Percentiles rank a stretch among this genome's conserved stretches.
phyloP scores from a whole-genome alignment of 2,888 invertebrate species.

The Papilio elwesi region DNA sequence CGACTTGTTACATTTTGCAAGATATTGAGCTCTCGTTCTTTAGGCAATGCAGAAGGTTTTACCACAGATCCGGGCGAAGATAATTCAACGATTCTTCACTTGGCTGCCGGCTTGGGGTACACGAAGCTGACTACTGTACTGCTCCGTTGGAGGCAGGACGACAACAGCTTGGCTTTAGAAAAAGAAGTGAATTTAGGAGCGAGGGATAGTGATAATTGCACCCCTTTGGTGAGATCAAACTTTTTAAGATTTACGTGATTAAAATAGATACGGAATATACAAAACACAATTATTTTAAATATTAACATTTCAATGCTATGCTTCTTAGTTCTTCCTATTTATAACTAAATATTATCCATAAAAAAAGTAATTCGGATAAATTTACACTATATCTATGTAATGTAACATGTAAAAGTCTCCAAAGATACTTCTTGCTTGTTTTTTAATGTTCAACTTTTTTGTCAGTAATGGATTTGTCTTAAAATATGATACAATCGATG shows the following conservation, averaged over 20 bases:
- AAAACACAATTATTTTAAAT: neutral
- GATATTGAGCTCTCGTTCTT: slow-evolving; percentile 84
- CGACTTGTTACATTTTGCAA: slow-evolving; percentile 93
- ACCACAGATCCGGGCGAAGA: slow-evolving; percentile 77
- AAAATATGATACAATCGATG: no score
- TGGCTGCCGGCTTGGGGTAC: slow-evolving; percentile 96
- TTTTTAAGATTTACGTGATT: slow-evolving; percentile 18
- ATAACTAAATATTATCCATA: neutral
- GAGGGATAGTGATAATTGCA: slow-evolving; percentile 94
- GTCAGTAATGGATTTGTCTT: no score
- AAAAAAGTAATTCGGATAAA: neutral
- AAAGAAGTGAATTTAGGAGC: slow-evolving; percentile 96
- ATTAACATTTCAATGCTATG: neutral
- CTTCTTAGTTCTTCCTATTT: neutral
- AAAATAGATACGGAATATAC: neutral
- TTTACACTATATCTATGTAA: no score
- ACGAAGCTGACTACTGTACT: slow-evolving; percentile 92
- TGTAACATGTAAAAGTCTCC: neutral
- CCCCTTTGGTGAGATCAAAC: slow-evolving; percentile 89
- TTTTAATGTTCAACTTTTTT: neutral
- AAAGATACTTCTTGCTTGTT: neutral
- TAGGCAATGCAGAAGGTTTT: slow-evolving; percentile 83
- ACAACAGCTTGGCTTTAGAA: slow-evolving; percentile 92
- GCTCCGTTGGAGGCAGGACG: slow-evolving; percentile 95
- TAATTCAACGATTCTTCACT: slow-evolving; percentile 91